These are phyloP conservation scores for Tachuris rubrigastra DNA, from an alignment of 2,113 vertebrate species.

Conservation along the genomic window DNA sequence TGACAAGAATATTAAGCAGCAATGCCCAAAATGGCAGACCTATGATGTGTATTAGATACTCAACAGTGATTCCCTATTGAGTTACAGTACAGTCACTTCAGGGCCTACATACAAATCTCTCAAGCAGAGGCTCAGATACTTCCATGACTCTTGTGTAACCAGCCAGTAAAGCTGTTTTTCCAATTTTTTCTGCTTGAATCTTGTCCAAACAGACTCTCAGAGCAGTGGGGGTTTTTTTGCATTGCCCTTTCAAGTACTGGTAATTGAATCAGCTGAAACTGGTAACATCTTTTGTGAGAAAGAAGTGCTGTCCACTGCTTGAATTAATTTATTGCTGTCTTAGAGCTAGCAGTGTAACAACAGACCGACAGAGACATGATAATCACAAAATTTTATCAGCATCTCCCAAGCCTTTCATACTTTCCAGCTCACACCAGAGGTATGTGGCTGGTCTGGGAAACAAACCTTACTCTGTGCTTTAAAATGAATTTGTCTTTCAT, in stretches of 20 bases:
- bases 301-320: not conserved
- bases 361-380: not conserved
- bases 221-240: not conserved
- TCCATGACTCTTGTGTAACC: not conserved
- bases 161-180: not conserved
- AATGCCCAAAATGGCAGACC: not conserved
- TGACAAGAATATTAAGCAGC: not conserved
- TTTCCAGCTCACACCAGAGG: not conserved
- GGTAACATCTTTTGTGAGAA: not conserved
- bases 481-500: not conserved
- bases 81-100: not conserved
- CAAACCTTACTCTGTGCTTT: not conserved
- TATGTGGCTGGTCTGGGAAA: not conserved
- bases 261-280: not conserved
- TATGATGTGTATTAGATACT: rapidly evolving
- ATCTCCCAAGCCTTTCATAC: not conserved
- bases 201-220: not conserved
- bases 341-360: not conserved
- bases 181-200: not conserved
- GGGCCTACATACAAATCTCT: not conserved
- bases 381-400: not conserved
- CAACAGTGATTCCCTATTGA: not conserved
- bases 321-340: not conserved
- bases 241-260: not conserved
- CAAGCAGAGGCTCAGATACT: not conserved